Conservation (phyloP, 2,797 vertebrate genomes). For the Spinus olivaceus region DNA sequence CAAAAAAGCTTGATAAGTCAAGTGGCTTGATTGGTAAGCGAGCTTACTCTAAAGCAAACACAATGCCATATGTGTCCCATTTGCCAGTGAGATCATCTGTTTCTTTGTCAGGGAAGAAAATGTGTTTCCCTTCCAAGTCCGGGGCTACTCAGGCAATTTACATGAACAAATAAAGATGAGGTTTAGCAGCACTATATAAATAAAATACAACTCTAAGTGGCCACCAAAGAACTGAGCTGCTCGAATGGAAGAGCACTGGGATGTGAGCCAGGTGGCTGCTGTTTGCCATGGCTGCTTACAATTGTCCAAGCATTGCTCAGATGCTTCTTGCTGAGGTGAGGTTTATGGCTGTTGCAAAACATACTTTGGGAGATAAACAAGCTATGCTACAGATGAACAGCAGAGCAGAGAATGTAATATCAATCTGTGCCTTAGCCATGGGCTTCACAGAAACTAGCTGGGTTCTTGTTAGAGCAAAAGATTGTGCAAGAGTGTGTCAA, state of each 20-base stretch:
- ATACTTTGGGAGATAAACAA: constrained; percentile 13
- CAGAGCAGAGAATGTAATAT: background rate
- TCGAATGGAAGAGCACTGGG: background rate
- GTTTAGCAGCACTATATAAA: constrained; percentile 61
- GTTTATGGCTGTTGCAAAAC: constrained; percentile 21
- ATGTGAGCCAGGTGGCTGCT: constrained; percentile 29
- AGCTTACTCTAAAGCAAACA: constrained; percentile 40
- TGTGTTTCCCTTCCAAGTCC: constrained; percentile 53
- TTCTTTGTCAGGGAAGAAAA: constrained; percentile 63
- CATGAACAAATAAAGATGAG: constrained; percentile 67
- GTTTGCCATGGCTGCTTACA: constrained; percentile 47
- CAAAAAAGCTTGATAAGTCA: background rate
- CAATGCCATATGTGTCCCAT: constrained; percentile 28
- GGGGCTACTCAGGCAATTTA: constrained; percentile 56
- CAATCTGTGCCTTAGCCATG: background rate
- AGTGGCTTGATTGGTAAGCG: constrained; percentile 47
- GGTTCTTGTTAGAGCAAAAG: background rate
- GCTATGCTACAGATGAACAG: background rate
- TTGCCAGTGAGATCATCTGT: constrained; percentile 64
- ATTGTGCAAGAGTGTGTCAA: background rate
- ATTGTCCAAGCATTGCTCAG: background rate
- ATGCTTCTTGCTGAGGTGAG: constrained; percentile 16
- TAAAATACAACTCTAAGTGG: constrained; percentile 55
- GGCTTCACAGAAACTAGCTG: background rate
- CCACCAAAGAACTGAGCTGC: constrained; percentile 54